Percentiles rank a stretch among this genome's conserved stretches.
Evolutionary conservation across 2,797 vertebrate species (phyloP).

Genomic region (Ceryle rudis): DNA sequence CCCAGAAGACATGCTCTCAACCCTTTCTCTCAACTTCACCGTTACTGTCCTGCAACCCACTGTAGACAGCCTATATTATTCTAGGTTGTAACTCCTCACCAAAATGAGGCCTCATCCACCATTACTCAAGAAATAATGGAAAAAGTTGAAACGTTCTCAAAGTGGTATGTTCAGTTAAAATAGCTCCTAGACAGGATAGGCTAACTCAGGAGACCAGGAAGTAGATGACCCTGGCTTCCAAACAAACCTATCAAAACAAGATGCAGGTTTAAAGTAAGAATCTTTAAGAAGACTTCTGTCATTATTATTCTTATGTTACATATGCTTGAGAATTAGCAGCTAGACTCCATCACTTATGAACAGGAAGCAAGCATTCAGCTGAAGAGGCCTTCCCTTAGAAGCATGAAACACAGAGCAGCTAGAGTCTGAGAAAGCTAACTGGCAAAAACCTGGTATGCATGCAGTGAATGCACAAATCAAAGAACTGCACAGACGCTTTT

Average conservation of each 20-base stretch:
- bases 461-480: background rate
- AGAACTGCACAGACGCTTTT: background rate
- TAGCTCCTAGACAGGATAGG: background rate
- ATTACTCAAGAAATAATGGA: background rate
- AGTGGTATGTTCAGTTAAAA: background rate
- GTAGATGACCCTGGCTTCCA: background rate
- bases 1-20: background rate
- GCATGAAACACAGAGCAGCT: background rate
- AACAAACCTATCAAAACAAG: background rate
- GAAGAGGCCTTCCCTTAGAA: background rate
- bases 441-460: background rate
- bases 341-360: background rate
- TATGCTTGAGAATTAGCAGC: background rate
- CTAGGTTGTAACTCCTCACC: background rate
- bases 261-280: background rate
- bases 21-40: background rate
- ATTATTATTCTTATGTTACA: background rate
- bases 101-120: background rate
- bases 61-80: background rate
- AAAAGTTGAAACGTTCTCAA: background rate
- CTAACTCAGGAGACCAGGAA: background rate
- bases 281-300: background rate
- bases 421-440: background rate
- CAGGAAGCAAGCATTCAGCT: background rate
- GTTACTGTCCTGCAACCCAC: accelerated